These are phyloP conservation scores for Pelosia muscerda DNA, from an alignment of 2,888 invertebrate species.

Conservation along the genomic window DNA sequence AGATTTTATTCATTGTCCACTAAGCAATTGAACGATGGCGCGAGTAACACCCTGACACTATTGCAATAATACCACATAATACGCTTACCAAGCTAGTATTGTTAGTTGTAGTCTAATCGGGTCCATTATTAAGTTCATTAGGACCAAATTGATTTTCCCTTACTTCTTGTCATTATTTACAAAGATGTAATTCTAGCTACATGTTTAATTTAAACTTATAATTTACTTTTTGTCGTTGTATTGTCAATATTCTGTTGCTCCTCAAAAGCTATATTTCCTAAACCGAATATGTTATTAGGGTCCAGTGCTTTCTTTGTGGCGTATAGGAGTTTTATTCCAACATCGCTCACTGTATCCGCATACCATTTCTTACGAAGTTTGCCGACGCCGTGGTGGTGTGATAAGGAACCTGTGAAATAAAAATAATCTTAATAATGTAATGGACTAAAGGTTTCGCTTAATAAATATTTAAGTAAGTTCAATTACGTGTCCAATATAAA, in stretches of 20 bases:
- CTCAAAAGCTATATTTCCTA: slow-evolving; percentile 89
- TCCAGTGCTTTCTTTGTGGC: slow-evolving; percentile 96
- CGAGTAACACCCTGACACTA: no score
- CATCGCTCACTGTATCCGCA: slow-evolving; percentile 92
- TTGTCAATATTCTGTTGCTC: slow-evolving; percentile 48
- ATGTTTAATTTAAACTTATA: slow-evolving; percentile 56
- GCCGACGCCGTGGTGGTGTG: slow-evolving; percentile 99
- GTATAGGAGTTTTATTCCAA: slow-evolving; percentile 91
- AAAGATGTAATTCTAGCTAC: slow-evolving; percentile 4
- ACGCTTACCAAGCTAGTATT: no score
- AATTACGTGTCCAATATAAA: no score
- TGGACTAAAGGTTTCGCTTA: neutral
- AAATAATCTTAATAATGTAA: neutral
- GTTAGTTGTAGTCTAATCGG: no score
- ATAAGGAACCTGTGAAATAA: slow-evolving; percentile 89
- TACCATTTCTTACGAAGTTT: slow-evolving; percentile 97
- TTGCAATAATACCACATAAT: no score
- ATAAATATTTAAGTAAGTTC: no score
- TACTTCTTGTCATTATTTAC: slow-evolving; percentile 16
- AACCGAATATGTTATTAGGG: slow-evolving; percentile 97
- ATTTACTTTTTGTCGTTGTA: slow-evolving; percentile 68
- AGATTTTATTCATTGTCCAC: no score
- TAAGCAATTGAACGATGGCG: no score
- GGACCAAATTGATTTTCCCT: slow-evolving; percentile 6
- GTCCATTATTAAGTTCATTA: neutral